Evolutionary conservation across 92 coral and sea anemone species (phyloP).

Genomic region (Phenganax marumi): DNA sequence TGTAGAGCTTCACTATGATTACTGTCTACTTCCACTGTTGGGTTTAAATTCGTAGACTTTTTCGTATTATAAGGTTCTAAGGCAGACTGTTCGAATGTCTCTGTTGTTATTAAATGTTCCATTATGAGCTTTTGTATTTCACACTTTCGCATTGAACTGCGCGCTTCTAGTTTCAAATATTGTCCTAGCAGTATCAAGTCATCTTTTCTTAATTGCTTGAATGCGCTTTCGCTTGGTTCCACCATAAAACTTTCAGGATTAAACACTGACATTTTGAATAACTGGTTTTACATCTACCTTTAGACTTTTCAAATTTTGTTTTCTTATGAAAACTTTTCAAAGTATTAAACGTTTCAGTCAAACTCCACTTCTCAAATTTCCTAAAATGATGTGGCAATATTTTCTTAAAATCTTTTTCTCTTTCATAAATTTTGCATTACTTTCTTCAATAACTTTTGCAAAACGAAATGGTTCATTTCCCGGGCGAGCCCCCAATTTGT

Average conservation of each 20-base stretch:
- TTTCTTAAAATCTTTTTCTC: too few relatives aligned
- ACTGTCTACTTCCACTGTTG: neutral
- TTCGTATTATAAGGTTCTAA: too few relatives aligned
- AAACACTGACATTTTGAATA: too few relatives aligned
- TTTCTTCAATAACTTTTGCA: neutral
- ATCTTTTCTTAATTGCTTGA: too few relatives aligned
- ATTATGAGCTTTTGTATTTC: neutral
- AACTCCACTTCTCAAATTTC: neutral
- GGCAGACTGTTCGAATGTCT: too few relatives aligned
- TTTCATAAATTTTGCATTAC: neutral
- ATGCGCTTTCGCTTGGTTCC: slow-evolving; percentile 11
- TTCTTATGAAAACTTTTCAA: neutral
- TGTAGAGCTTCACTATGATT: too few relatives aligned
- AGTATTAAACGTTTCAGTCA: neutral
- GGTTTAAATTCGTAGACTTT: neutral
- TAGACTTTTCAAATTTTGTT: neutral
- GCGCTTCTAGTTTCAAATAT: too few relatives aligned
- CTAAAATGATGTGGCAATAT: neutral
- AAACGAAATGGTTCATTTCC: neutral
- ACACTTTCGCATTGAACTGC: neutral
- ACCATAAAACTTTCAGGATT: slow-evolving; percentile 20
- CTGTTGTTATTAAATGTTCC: too few relatives aligned
- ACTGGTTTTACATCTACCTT: too few relatives aligned
- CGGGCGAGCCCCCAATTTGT: slow-evolving; percentile 27
- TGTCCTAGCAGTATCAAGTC: slow-evolving; percentile 23